phyloP scores from a whole-genome alignment of 1,140 invertebrate species.

The Trichonephila inaurata region DNA sequence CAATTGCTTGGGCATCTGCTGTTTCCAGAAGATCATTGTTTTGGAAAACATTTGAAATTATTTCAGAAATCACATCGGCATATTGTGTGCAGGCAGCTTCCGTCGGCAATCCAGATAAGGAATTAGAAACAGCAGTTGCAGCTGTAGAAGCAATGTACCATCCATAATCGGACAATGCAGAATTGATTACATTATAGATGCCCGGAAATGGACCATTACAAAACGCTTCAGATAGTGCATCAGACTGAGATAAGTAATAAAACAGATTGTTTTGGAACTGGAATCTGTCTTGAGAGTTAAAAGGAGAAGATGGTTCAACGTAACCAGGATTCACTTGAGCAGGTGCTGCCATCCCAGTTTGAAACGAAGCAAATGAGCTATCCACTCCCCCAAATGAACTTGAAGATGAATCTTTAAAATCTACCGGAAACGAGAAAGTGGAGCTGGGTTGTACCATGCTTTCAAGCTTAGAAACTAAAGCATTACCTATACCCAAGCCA shows the following conservation, averaged over 20 bases:
- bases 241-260: neutral
- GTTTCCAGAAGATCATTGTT: neutral
- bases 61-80: neutral
- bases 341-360: neutral
- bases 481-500: slow-evolving; percentile 18
- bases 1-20: neutral
- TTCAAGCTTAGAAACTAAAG: slow-evolving; percentile 13
- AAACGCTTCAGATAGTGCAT: neutral
- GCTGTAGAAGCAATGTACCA: neutral
- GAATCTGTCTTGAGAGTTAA: neutral
- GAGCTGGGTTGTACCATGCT: neutral
- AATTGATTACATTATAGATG: neutral
- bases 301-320: neutral
- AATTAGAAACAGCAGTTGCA: neutral
- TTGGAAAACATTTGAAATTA: neutral
- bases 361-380: neutral
- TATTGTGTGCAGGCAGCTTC: neutral
- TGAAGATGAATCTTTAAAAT: neutral
- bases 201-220: neutral
- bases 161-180: neutral
- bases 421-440: neutral
- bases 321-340: neutral
- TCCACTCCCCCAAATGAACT: neutral
- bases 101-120: neutral
- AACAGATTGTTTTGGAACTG: neutral